Evolutionary conservation across 2,888 invertebrate species (phyloP).

Genomic region (Macaria liturata): DNA sequence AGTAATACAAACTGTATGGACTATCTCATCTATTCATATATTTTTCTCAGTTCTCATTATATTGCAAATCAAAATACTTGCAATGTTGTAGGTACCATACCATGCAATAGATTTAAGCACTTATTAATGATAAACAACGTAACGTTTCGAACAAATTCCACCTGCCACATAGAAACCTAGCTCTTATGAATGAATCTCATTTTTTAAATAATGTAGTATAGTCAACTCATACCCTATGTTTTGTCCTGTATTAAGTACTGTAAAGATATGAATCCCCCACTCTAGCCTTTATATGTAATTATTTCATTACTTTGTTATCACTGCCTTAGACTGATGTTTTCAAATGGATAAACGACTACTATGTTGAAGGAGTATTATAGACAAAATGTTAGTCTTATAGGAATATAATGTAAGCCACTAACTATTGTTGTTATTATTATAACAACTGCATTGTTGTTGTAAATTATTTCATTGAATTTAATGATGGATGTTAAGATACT

Average conservation of each 20-base stretch:
- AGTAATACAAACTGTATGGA: too few relatives aligned
- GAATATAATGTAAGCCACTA: constrained; percentile 59
- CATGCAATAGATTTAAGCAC: too few relatives aligned
- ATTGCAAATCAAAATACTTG: too few relatives aligned
- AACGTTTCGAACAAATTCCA: too few relatives aligned
- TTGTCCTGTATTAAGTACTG: too few relatives aligned
- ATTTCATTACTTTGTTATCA: constrained; percentile 63
- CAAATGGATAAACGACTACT: constrained; percentile 62
- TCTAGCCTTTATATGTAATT: constrained; percentile 29
- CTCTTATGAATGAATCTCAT: constrained; percentile 21
- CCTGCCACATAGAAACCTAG: too few relatives aligned
- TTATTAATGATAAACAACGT: too few relatives aligned
- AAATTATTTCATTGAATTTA: constrained; percentile 78
- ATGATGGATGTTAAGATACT: constrained; percentile 61
- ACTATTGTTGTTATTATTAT: constrained; percentile 72
- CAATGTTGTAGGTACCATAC: too few relatives aligned
- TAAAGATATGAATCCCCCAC: too few relatives aligned
- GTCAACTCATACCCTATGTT: too few relatives aligned
- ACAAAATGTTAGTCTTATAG: constrained; percentile 59
- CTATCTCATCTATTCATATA: too few relatives aligned
- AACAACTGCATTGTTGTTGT: constrained; percentile 73
- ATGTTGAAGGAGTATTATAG: constrained; percentile 69
- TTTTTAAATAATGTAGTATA: not conserved
- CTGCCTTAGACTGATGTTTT: constrained; percentile 81
- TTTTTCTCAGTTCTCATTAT: too few relatives aligned